Conservation (phyloP, 2,113 vertebrate species). For the Anser cygnoides region DNA sequence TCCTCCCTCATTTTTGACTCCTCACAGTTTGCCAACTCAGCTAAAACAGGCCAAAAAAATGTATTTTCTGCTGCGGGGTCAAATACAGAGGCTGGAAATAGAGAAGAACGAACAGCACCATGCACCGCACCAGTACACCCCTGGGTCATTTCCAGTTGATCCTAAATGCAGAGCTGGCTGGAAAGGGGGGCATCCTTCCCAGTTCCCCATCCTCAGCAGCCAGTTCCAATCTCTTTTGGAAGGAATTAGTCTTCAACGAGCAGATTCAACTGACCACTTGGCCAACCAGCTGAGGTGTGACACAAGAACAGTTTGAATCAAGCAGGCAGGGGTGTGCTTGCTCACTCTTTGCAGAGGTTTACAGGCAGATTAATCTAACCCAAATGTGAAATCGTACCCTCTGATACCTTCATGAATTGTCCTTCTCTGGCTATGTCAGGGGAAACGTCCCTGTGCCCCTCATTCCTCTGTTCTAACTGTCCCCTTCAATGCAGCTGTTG, state of each 20-base stretch:
- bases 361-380: not conserved
- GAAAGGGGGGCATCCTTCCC: not conserved
- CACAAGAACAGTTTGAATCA: not conserved
- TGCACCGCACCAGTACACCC: not conserved
- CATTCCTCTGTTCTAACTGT: not conserved
- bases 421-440: not conserved
- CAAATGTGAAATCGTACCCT: not conserved
- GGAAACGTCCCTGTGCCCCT: not conserved
- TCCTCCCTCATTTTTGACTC: not conserved
- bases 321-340: not conserved
- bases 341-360: not conserved
- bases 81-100: not conserved
- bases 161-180: accelerated
- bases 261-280: not conserved
- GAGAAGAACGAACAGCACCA: not conserved
- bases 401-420: not conserved
- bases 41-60: not conserved
- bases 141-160: not conserved
- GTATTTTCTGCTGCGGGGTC: not conserved
- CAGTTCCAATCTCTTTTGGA: not conserved
- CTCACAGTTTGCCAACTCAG: not conserved
- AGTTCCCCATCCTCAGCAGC: not conserved
- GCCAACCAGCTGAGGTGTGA: not conserved
- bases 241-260: not conserved
- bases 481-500: not conserved